These are phyloP conservation scores for Cyphomyrus plagiostoma DNA, from an alignment of 2,113 vertebrate species.

Conservation along the genomic window DNA sequence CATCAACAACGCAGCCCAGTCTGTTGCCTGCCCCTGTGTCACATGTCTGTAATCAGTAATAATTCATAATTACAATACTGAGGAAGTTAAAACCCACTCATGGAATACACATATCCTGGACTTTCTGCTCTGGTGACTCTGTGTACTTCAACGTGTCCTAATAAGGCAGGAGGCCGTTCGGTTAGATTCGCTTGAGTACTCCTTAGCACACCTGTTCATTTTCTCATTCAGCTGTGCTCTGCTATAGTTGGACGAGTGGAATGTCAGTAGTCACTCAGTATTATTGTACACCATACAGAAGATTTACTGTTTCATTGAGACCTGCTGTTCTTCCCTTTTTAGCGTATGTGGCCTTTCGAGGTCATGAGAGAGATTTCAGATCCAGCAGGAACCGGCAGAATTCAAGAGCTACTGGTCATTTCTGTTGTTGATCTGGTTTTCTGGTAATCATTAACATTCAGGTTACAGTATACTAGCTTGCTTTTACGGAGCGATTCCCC, in stretches of 20 bases:
- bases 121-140: background rate
- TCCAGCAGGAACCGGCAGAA: background rate
- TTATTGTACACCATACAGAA: background rate
- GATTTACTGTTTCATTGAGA: background rate
- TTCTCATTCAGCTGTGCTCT: background rate
- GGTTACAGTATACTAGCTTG: background rate
- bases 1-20: background rate
- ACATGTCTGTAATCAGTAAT: background rate
- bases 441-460: background rate
- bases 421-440: background rate
- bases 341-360: background rate
- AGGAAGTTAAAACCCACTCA: background rate
- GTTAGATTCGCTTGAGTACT: background rate
- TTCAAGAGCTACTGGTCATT: background rate
- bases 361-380: background rate
- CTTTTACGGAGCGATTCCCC: background rate
- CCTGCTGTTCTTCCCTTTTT: background rate
- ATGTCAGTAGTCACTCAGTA: background rate
- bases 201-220: background rate
- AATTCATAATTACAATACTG: background rate
- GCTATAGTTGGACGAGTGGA: background rate
- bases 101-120: background rate
- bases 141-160: background rate
- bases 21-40: background rate
- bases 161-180: background rate